Conservation (phyloP, 2,888 invertebrate species). For the Neoitamus cyanurus region DNA sequence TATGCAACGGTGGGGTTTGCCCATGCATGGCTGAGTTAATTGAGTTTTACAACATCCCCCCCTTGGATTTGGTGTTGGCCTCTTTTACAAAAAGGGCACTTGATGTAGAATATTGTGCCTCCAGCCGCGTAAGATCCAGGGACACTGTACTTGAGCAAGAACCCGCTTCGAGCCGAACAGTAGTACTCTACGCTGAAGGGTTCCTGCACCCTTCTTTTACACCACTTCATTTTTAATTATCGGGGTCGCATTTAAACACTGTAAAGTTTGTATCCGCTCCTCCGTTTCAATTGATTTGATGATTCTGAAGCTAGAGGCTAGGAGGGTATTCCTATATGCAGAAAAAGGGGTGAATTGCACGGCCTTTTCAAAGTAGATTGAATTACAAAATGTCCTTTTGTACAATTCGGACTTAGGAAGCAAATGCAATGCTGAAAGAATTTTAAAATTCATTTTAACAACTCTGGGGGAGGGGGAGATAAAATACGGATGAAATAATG, state of each 20-base stretch:
- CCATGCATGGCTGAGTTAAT: neutral
- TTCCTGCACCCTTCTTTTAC: neutral
- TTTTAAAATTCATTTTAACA: neutral
- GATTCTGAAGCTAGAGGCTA: neutral
- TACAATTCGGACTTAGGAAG: neutral
- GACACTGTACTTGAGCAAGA: neutral
- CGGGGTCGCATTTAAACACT: slow-evolving; percentile 7
- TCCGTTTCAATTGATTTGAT: slow-evolving; percentile 12
- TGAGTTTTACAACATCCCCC: neutral
- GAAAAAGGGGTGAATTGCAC: neutral
- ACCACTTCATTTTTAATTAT: slow-evolving; percentile 23
- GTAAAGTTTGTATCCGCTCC: neutral
- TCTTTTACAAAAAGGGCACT: neutral
- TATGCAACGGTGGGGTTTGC: neutral
- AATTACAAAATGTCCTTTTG: neutral
- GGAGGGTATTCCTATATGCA: neutral
- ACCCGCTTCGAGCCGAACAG: neutral
- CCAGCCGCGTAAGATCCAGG: neutral
- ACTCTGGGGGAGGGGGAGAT: too few species aligned
- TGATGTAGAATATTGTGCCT: neutral
- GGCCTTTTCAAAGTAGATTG: neutral
- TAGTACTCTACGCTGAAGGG: neutral
- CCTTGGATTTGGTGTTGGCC: neutral
- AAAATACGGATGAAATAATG: neutral
- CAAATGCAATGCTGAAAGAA: neutral